Conservation (phyloP, 2,113 vertebrate species). For the Pseudonaja textilis region DNA sequence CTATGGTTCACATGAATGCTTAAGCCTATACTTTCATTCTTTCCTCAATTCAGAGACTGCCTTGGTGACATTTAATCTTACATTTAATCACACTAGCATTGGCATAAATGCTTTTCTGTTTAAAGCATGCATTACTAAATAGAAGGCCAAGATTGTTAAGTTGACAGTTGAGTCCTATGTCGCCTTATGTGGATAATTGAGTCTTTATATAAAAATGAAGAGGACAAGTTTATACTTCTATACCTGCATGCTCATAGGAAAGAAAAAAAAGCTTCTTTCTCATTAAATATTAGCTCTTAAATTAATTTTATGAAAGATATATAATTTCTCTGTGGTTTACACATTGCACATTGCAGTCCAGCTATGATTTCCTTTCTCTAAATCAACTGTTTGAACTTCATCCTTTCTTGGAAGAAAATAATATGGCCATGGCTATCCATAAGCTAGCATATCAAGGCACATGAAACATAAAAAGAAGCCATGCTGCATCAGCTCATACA, state of each 20-base stretch:
- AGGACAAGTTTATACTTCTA: background rate
- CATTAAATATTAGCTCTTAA: background rate
- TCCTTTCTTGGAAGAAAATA: background rate
- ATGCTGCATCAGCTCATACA: background rate
- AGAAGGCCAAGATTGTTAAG: constrained; percentile 3
- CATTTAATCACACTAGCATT: background rate
- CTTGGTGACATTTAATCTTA: background rate
- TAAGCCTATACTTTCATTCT: fast-evolving
- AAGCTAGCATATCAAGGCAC: background rate
- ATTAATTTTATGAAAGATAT: background rate
- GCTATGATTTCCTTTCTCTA: background rate
- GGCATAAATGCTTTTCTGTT: background rate
- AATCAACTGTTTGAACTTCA: background rate
- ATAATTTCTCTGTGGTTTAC: background rate
- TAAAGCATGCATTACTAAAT: background rate
- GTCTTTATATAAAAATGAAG: background rate
- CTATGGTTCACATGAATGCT: background rate
- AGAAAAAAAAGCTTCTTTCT: background rate
- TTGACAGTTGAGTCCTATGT: background rate
- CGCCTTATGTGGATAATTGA: background rate
- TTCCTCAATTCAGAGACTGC: background rate
- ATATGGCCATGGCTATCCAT: background rate
- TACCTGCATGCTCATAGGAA: background rate
- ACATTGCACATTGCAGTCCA: background rate
- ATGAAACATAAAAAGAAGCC: background rate